These are phyloP conservation scores for Aspidiotus rigidus DNA, from an alignment of 2,888 invertebrate species.

Conservation along the genomic window DNA sequence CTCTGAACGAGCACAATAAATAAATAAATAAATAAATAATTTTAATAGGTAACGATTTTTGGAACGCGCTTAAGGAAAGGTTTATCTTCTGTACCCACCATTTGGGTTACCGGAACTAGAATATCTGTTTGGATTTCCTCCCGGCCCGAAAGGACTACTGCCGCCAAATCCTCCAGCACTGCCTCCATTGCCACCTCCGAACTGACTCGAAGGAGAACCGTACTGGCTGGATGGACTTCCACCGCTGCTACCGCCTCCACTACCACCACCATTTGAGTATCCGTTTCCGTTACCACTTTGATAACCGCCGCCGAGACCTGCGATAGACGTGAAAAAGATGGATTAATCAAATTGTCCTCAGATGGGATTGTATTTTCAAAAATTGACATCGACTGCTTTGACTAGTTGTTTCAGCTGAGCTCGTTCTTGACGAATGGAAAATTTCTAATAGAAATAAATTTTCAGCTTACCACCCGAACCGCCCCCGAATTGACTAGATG, in stretches of 20 bases:
- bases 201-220: conserved; percentile 15
- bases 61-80: background rate
- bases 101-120: conserved; percentile 27
- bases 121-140: conserved; percentile 28
- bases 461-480: background rate
- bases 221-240: conserved; percentile 13
- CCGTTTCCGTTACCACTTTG: too few species aligned
- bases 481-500: conserved; percentile 21
- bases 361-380: too few species aligned
- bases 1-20: too few species aligned
- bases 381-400: too few species aligned
- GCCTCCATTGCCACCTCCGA: conserved; percentile 20
- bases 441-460: too few species aligned
- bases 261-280: background rate
- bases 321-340: too few species aligned
- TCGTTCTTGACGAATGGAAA: too few species aligned
- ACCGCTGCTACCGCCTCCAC: conserved; percentile 18
- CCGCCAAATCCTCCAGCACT: conserved; percentile 11
- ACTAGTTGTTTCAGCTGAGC: too few species aligned
- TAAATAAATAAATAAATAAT: too few species aligned
- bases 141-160: conserved; percentile 13
- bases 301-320: too few species aligned
- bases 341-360: too few species aligned
- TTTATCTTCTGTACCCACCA: conserved; percentile 29
- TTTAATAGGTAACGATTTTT: too few species aligned